Percentiles rank a stretch among this genome's conserved stretches.
phyloP scores from a whole-genome alignment of 2,113 vertebrate genomes.

The Apaloderma vittatum region DNA sequence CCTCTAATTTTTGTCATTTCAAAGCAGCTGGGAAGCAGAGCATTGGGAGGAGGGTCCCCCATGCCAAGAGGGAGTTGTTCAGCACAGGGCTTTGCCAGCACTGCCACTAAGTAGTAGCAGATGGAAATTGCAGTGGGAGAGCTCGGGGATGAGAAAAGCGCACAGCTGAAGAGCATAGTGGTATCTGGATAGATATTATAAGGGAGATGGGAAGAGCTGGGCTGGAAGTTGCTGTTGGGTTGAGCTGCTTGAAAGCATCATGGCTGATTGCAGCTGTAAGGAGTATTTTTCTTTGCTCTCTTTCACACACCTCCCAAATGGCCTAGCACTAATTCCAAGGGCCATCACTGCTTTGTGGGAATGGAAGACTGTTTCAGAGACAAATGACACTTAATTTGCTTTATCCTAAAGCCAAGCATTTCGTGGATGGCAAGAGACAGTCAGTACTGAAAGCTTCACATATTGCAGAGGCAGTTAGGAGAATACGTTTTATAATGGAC shows the following conservation, averaged over 20 bases:
- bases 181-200: background rate
- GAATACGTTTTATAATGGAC: background rate
- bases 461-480: background rate
- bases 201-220: background rate
- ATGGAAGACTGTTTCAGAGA: background rate
- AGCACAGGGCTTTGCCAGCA: background rate
- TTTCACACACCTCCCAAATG: background rate
- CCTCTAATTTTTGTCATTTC: background rate
- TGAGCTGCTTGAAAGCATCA: background rate
- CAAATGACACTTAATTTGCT: background rate
- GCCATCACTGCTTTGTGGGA: background rate
- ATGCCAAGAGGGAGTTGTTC: background rate
- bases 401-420: background rate
- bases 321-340: background rate
- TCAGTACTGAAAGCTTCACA: background rate
- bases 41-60: accelerated
- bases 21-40: background rate
- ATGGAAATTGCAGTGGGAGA: background rate
- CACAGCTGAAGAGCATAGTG: background rate
- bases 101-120: background rate
- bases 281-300: background rate
- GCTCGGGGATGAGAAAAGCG: background rate
- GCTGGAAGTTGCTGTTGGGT: background rate
- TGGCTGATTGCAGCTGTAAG: background rate
- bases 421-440: background rate